These are phyloP conservation scores for Paramuricea clavata DNA, from an alignment of 92 coral and sea anemone species.

Conservation along the genomic window DNA sequence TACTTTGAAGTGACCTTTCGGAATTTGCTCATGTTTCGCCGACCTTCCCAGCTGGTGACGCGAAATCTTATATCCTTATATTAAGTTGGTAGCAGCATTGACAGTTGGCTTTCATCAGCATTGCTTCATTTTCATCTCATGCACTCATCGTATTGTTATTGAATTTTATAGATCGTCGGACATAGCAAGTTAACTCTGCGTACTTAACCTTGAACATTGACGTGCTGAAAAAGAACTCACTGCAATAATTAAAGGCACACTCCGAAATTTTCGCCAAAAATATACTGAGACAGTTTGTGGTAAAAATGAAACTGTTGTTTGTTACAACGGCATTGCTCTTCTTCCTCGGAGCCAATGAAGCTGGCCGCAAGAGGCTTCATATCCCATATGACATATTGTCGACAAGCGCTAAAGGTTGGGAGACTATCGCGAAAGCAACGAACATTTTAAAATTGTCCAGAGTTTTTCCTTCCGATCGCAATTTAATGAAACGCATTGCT, in stretches of 20 bases:
- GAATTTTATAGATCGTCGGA: slow-evolving; percentile 47
- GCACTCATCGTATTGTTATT: slow-evolving; percentile 47
- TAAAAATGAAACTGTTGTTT: slow-evolving; percentile 18
- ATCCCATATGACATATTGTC: slow-evolving; percentile 35
- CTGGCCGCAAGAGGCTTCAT: slow-evolving; percentile 21
- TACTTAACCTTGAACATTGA: slow-evolving; percentile 21
- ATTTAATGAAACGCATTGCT: slow-evolving; percentile 91
- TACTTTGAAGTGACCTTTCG: slow-evolving; percentile 20
- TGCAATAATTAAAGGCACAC: slow-evolving; percentile 9
- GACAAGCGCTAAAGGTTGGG: slow-evolving; percentile 37
- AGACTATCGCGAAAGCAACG: slow-evolving; percentile 27
- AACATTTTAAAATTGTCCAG: slow-evolving; percentile 10
- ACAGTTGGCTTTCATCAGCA: slow-evolving; percentile 54
- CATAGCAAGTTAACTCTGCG: slow-evolving; percentile 4
- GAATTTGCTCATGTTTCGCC: neutral
- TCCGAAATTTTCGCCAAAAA: neutral
- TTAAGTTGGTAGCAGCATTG: slow-evolving; percentile 27
- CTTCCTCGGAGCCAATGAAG: slow-evolving; percentile 2
- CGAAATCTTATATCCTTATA: slow-evolving; percentile 47
- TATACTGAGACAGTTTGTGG: too few species aligned
- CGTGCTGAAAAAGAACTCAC: slow-evolving; percentile 33
- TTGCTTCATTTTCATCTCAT: slow-evolving; percentile 39
- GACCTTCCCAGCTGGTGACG: slow-evolving; percentile 22
- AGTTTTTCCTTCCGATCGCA: slow-evolving; percentile 69
- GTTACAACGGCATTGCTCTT: neutral